Conservation (phyloP, 2,797 vertebrate genomes). For the Xerus rutilus region DNA sequence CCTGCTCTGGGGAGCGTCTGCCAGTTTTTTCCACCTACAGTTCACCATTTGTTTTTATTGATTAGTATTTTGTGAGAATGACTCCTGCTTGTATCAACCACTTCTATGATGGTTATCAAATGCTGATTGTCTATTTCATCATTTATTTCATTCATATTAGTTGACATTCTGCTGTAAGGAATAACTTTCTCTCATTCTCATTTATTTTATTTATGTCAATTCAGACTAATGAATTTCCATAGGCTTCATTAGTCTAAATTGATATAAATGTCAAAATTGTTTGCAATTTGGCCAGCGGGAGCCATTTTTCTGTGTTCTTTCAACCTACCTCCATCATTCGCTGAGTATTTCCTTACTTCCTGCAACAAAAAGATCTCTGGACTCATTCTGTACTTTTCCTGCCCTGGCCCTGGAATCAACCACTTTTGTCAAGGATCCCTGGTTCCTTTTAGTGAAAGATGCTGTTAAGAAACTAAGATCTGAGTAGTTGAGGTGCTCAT, state of each 20-base stretch:
- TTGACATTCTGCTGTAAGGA: background rate
- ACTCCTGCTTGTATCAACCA: background rate
- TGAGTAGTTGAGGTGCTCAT: background rate
- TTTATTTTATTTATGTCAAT: conserved; percentile 18
- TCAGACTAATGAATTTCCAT: background rate
- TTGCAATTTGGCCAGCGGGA: background rate
- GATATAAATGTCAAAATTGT: conserved; percentile 8
- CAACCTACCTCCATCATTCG: background rate
- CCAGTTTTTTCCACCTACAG: background rate
- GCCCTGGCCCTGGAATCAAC: background rate
- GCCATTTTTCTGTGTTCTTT: background rate
- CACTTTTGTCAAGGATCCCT: conserved; percentile 10
- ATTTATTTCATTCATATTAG: background rate
- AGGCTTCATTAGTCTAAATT: background rate
- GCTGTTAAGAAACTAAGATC: background rate
- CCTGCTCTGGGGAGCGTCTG: background rate
- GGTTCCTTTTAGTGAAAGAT: background rate
- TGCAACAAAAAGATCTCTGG: conserved; percentile 20
- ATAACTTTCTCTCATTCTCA: background rate
- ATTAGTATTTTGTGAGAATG: conserved; percentile 5
- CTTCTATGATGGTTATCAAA: background rate
- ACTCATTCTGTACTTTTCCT: background rate
- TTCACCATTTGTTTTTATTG: background rate
- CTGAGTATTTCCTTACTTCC: background rate
- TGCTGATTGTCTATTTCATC: background rate